Conservation (phyloP, 2,113 vertebrate species). For the Pimephales promelas region DNA sequence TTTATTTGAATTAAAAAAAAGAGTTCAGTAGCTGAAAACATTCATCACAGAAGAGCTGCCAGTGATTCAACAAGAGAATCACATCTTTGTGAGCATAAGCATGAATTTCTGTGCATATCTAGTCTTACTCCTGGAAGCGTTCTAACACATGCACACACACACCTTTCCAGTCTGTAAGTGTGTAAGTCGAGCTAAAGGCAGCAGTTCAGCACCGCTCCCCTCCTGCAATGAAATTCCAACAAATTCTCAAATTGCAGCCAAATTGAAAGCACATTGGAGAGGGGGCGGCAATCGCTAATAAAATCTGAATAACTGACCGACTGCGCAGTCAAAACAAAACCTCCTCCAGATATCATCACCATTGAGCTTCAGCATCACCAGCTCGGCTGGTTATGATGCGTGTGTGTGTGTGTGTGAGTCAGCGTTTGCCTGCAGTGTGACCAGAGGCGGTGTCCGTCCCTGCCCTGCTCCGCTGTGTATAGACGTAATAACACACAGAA, state of each 20-base stretch:
- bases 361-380: not conserved
- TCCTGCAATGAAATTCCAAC: conserved; percentile 74
- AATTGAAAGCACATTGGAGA: conserved; percentile 84
- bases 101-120: not conserved
- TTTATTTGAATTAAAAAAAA: not conserved
- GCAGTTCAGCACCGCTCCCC: conserved; percentile 68
- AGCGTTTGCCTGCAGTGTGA: conserved; percentile 65
- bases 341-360: not conserved
- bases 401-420: conserved; percentile 48
- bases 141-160: conserved; percentile 1
- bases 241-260: conserved; percentile 84
- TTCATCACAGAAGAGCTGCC: not conserved
- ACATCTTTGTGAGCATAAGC: not conserved
- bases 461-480: conserved; percentile 60
- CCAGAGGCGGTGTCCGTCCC: conserved; percentile 63
- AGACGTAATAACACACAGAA: conserved; percentile 71
- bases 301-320: conserved; percentile 78
- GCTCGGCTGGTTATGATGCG: not conserved
- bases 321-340: conserved; percentile 69
- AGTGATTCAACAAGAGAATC: not conserved
- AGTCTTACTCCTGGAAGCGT: not conserved
- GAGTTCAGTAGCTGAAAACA: not conserved
- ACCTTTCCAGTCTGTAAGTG: conserved; percentile 4
- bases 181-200: conserved; percentile 73
- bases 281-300: conserved; percentile 74